These are phyloP conservation scores for Watsonalla binaria DNA, from an alignment of 2,888 invertebrate genomes.

Conservation along the genomic window DNA sequence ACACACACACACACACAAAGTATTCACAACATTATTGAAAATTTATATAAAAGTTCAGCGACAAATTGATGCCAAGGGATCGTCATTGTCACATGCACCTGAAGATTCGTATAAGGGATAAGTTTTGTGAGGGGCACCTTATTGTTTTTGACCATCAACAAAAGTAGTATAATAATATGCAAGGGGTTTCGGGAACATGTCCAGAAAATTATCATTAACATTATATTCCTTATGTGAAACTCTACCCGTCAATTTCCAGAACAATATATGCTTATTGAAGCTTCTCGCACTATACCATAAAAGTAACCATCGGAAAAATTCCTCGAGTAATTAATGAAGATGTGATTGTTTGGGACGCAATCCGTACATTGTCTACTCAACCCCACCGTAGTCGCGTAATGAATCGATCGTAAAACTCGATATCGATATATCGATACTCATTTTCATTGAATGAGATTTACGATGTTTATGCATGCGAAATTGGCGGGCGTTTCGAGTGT, in stretches of 20 bases:
- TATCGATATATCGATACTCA: slow-evolving; percentile 65
- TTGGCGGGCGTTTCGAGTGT: slow-evolving; percentile 63
- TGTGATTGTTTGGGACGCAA: slow-evolving; percentile 33
- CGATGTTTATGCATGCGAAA: slow-evolving; percentile 69
- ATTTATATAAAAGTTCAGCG: slow-evolving; percentile 49
- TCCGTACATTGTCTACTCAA: slow-evolving; percentile 54
- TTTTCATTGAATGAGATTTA: slow-evolving; percentile 70
- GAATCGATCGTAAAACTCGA: slow-evolving; percentile 56
- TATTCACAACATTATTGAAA: slow-evolving; percentile 33
- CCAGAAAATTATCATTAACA: too few relatives aligned
- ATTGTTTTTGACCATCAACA: too few relatives aligned
- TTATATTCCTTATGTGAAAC: too few relatives aligned
- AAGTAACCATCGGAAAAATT: slow-evolving; percentile 50
- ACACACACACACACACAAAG: too few relatives aligned
- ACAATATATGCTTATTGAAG: slow-evolving; percentile 22
- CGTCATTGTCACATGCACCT: slow-evolving; percentile 49
- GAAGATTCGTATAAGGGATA: slow-evolving; percentile 24
- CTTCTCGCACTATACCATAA: slow-evolving; percentile 29
- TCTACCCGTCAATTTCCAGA: neutral
- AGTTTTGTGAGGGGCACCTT: too few relatives aligned
- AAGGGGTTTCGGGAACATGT: too few relatives aligned
- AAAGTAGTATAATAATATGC: too few relatives aligned
- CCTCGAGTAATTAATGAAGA: slow-evolving; percentile 72
- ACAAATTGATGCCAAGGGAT: slow-evolving; percentile 50
- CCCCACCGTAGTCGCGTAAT: slow-evolving; percentile 46